Evolutionary conservation across 2,797 vertebrate genomes (phyloP), one percentile per base, ranked within the genome.

Genomic region (Crenuchus spilurus): DNA sequence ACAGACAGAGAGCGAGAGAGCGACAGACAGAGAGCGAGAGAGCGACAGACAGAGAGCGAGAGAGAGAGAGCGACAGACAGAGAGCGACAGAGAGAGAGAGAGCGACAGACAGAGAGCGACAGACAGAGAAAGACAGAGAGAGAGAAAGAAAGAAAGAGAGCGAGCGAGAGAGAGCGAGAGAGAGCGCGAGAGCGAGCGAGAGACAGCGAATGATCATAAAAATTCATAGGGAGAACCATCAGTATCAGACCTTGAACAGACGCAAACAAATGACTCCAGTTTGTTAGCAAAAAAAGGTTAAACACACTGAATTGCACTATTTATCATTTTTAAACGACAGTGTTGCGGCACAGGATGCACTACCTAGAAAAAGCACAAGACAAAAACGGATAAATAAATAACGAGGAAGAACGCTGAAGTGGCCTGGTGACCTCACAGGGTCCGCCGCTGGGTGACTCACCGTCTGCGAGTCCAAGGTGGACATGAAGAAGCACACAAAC

Each of bases 351-450:
- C 49, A 78, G 55, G 60, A 30, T 13, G 54, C 35, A 22, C 61
- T 44, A 13, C 63, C 26, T 37, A 79, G 57, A 65, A 39, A 66
- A 58, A 22, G 57, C 37, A 30, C 55, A 54, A 76, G 75, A 76
- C 51, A 71, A 37, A 26, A n/a, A 72, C 68, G 41, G 52, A 44
- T 81, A 33, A 83, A 85, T 84, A 78, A 83, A 18, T 61, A 52
- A 74, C 78, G 49, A 86, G 78, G 70, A 83, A 41, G 61, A 52
- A 24, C 49, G 61, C 30, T 75, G 54, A 79, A 80, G 55, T 54
- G 42, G 41, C 75, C 70, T 9, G 20, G 75, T 81, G 77, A 86
- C 81, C 71, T 79, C 72, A 78, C 57, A 60, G 57, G 42, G 42
- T 37, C 41, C 6, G 79, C 65, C 72, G 67, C 49, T 11, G 70